Conservation (phyloP, 2,113 vertebrate species). For the Rhodinocichla rosea region DNA sequence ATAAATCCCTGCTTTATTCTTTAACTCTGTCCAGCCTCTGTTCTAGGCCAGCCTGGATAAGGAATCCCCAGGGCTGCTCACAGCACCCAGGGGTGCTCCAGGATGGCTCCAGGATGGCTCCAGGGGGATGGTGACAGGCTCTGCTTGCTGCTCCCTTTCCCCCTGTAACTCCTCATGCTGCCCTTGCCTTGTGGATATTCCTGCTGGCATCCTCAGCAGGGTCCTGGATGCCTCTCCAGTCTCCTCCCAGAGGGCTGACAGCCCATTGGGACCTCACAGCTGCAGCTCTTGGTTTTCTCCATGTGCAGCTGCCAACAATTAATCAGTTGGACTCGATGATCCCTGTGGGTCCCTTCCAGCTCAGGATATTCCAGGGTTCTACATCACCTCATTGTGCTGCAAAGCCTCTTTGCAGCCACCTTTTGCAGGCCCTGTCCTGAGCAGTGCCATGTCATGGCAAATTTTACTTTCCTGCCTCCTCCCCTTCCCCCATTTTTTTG, state of each 20-base stretch:
- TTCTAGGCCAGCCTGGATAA: neutral
- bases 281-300: neutral
- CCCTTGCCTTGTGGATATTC: neutral
- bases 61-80: neutral
- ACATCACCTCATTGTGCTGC: neutral
- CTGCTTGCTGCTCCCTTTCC: neutral
- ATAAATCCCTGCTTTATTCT: neutral
- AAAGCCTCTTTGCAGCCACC: neutral
- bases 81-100: accelerated
- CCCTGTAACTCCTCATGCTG: neutral
- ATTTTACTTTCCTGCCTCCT: neutral
- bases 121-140: neutral
- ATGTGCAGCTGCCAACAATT: accelerated
- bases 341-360: neutral
- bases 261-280: neutral
- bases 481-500: neutral
- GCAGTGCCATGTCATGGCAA: neutral
- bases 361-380: neutral
- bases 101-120: accelerated
- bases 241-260: neutral
- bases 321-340: neutral
- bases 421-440: neutral
- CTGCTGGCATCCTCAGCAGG: neutral
- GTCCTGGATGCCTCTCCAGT: neutral
- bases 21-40: neutral